phyloP scores from a whole-genome alignment of 2,797 vertebrate genomes.

The Periparus ater region DNA sequence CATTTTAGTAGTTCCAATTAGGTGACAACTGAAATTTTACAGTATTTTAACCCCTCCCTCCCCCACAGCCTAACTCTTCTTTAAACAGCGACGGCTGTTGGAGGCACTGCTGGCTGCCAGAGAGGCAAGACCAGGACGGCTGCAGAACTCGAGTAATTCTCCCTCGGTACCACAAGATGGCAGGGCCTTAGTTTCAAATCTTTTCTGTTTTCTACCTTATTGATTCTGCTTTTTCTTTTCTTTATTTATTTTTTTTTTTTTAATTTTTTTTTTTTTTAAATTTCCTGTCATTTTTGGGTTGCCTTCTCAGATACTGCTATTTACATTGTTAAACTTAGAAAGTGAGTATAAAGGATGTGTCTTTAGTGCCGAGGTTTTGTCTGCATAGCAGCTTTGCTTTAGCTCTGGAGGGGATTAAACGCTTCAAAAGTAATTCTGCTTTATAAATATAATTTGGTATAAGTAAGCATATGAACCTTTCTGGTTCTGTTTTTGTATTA shows the following conservation, averaged over 20 bases:
- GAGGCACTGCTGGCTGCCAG: neutral
- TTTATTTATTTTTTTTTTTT: too few species aligned
- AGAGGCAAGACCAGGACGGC: neutral
- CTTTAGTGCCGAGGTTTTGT: neutral
- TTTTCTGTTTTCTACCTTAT: neutral
- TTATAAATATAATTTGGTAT: neutral
- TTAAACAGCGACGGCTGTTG: fast-evolving
- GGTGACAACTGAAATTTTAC: neutral
- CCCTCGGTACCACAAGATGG: constrained; percentile 35
- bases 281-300: neutral
- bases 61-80: fast-evolving
- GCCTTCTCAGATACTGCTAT: neutral
- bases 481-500: neutral
- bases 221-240: too few species aligned
- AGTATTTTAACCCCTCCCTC: neutral
- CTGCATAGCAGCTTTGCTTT: neutral
- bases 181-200: neutral
- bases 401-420: neutral
- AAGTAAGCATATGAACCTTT: neutral
- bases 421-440: neutral
- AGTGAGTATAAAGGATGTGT: fast-evolving
- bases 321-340: neutral
- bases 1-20: neutral
- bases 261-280: too few species aligned
- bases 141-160: neutral